phyloP scores from a whole-genome alignment of 2,888 invertebrate genomes.

The Oxytorus armatus region DNA sequence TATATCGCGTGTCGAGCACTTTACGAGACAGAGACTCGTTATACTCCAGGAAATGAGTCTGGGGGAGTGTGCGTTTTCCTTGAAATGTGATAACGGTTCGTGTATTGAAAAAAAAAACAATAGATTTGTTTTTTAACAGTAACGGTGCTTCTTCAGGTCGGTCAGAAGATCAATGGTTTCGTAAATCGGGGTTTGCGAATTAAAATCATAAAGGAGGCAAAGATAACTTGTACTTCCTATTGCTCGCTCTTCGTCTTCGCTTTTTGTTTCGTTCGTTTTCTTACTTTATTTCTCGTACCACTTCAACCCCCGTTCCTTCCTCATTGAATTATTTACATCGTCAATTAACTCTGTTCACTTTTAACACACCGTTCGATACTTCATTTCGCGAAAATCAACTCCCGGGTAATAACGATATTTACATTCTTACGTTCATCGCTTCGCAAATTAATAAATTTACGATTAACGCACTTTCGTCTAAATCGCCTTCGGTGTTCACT shows the following conservation, averaged over 20 bases:
- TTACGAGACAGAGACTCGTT: slow-evolving; percentile 27
- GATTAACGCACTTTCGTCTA: slow-evolving; percentile 5
- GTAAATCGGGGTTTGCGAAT: slow-evolving; percentile 48
- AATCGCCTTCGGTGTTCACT: slow-evolving; percentile 35
- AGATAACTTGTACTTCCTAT: slow-evolving; percentile 43
- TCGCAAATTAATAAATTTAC: slow-evolving; percentile 23
- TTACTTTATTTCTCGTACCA: neutral
- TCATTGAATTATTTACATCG: no score
- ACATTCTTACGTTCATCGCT: neutral
- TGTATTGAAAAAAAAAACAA: slow-evolving; percentile 32
- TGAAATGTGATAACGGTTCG: slow-evolving; percentile 25
- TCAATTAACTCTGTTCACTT: no score
- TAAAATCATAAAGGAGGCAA: slow-evolving; percentile 70
- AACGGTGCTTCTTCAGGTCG: slow-evolving; percentile 73
- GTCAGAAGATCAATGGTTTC: slow-evolving; percentile 45
- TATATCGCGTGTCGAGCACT: neutral
- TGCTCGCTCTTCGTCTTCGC: neutral
- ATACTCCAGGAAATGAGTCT: slow-evolving; percentile 4
- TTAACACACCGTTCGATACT: neutral
- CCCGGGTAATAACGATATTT: neutral
- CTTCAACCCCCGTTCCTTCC: no score
- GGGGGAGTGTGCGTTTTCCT: slow-evolving; percentile 31
- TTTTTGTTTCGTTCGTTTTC: neutral
- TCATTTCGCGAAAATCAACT: neutral
- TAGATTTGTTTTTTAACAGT: neutral